These are phyloP conservation scores for Philaenus spumarius DNA, from an alignment of 1,140 invertebrate genomes.

Conservation along the genomic window DNA sequence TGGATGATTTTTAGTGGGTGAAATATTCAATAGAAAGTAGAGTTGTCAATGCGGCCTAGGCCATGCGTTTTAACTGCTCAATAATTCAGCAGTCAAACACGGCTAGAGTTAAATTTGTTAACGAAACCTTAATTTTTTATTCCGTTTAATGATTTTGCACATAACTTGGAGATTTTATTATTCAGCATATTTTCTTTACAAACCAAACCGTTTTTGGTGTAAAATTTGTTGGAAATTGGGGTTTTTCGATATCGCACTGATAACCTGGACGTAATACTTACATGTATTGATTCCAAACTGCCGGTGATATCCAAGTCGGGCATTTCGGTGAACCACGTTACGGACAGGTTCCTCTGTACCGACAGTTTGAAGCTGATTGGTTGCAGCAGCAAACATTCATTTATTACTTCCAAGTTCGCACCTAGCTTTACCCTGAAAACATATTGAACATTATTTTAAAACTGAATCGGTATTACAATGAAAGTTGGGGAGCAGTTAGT, in stretches of 20 bases:
- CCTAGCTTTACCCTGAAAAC: slow-evolving; percentile 38
- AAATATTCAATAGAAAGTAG: no score
- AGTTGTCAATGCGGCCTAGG: no score
- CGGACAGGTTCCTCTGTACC: slow-evolving; percentile 79
- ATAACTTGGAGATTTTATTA: no score
- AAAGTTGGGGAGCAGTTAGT: no score
- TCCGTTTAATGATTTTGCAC: slow-evolving; percentile 3
- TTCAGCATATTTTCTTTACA: background rate
- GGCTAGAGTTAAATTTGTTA: no score
- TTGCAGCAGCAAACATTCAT: slow-evolving; percentile 61
- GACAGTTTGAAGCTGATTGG: slow-evolving; percentile 74
- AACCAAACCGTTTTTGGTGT: no score
- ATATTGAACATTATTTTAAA: no score
- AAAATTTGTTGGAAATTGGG: background rate
- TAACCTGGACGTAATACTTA: slow-evolving; percentile 38
- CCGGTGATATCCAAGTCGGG: slow-evolving; percentile 82
- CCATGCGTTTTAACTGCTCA: no score
- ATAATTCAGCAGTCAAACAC: no score
- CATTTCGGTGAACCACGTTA: slow-evolving; percentile 67
- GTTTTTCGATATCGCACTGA: background rate
- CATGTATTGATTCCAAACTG: slow-evolving; percentile 66
- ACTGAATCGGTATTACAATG: no score
- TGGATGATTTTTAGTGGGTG: no score
- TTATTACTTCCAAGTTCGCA: slow-evolving; percentile 34
- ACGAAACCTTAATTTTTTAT: no score